Evolutionary conservation across 2,113 vertebrate species (phyloP), one percentile per base, ranked within the genome.

Genomic region (Scatophagus argus): DNA sequence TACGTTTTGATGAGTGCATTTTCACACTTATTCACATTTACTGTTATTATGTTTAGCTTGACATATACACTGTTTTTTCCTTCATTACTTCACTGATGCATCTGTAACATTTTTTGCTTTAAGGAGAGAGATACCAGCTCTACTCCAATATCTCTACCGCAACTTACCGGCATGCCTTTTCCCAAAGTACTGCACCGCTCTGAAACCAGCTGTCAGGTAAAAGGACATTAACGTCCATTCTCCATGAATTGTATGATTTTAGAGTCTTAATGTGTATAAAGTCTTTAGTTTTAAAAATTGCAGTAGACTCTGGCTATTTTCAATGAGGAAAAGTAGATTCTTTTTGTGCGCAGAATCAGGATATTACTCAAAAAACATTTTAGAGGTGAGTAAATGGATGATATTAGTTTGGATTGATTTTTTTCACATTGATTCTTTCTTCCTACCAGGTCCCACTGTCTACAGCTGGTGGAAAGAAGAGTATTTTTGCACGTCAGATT

Each of bases 401-500:
- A 8, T 8, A 6, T 11, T 27, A 5, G 21, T 44, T 44, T 56
- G 1, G 6, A 3, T 67, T 36, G 1, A 54, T 38, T 16, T 46
- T 54, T 17, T 49, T n/a, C n/a, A 29, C 32, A 0, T 39, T 1
- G 14, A 47, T 62, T 59, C 10, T 2, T 74, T 21, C 3, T 19
- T 58, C 6, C 0, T 6, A 72, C 10, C 41, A 92, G 92, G 72
- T 55, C 17, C 84, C 86, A n/a, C 49, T 32, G 52, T 75, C 83
- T 5, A 81, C 73, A 16, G 32, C 76, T 52, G 89, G 88, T 89
- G 95, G 89, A 52, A 97, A 91, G 85, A 96, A 90, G 91, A 99
- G 98, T 74, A 97, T 99, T 86, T 99, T 99, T 94, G 97, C 98
- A 17, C 94, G 95, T 62, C 97, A 99, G 86, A 96, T 98, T 85